phyloP scores from a whole-genome alignment of 2,888 invertebrate species.

The Lysandra coridon region DNA sequence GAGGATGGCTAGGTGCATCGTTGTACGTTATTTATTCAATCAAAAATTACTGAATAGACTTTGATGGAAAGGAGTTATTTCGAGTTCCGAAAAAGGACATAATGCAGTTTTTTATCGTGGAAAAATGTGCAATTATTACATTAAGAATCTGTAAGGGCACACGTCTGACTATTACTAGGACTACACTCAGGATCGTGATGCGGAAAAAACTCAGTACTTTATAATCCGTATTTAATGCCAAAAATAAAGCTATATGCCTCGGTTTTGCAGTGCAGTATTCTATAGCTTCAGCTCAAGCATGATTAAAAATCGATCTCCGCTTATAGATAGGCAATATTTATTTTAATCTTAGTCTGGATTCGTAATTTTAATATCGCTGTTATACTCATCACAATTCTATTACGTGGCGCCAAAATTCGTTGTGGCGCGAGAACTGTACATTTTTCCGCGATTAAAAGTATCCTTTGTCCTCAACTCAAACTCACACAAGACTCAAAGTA shows the following conservation, averaged over 20 bases:
- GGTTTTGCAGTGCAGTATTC: not conserved
- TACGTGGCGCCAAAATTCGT: too few species aligned
- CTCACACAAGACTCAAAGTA: too few species aligned
- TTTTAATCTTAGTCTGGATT: not conserved
- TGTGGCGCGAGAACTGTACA: too few species aligned
- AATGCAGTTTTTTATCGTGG: too few species aligned
- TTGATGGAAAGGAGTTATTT: not conserved
- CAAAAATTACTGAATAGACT: too few species aligned
- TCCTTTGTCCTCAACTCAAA: too few species aligned
- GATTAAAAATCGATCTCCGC: not conserved
- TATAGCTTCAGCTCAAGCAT: not conserved
- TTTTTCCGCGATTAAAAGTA: too few species aligned
- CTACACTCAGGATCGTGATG: not conserved
- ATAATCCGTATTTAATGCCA: too few species aligned
- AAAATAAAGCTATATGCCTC: too few species aligned
- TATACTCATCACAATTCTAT: not conserved
- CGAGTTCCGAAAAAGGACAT: not conserved
- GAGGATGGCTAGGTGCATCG: not conserved
- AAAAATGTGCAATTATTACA: too few species aligned
- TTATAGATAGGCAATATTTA: not conserved
- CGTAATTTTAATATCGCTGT: not conserved
- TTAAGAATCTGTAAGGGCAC: too few species aligned
- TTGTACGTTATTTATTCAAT: not conserved
- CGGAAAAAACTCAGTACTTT: not conserved
- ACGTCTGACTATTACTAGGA: too few species aligned